A percentile compares a stretch with the other conserved stretches of the same genome.
phyloP scores from a whole-genome alignment of 2,113 vertebrate genomes.

The Chauna torquata region DNA sequence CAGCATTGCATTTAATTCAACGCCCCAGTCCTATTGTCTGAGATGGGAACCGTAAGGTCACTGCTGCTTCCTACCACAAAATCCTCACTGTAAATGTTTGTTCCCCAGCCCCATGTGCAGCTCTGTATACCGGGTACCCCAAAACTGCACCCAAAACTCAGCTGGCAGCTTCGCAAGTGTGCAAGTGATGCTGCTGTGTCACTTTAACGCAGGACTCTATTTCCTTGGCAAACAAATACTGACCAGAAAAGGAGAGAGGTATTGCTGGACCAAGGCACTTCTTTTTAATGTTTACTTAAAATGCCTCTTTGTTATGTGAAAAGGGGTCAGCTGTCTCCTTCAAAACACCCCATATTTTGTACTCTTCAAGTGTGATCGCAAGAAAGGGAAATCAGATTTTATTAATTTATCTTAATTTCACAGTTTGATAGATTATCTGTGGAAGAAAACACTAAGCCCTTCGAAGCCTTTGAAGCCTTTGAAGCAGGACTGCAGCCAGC shows the following conservation, averaged over 20 bases:
- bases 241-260: not conserved
- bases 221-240: not conserved
- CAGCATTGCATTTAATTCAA: not conserved
- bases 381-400: not conserved
- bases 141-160: not conserved
- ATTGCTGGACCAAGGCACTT: no score
- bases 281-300: not conserved
- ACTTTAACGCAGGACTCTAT: not conserved
- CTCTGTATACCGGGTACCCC: not conserved
- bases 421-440: not conserved
- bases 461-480: not conserved
- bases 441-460: not conserved
- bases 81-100: fast-evolving
- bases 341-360: not conserved
- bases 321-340: not conserved
- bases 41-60: not conserved
- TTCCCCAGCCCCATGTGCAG: not conserved
- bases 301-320: not conserved
- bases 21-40: not conserved
- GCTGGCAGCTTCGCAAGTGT: not conserved
- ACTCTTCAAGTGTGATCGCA: not conserved
- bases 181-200: not conserved
- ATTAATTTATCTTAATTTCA: not conserved
- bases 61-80: not conserved
- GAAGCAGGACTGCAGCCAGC: not conserved